These are phyloP conservation scores for Otis tarda DNA, from an alignment of 2,113 vertebrate species.

Conservation along the genomic window DNA sequence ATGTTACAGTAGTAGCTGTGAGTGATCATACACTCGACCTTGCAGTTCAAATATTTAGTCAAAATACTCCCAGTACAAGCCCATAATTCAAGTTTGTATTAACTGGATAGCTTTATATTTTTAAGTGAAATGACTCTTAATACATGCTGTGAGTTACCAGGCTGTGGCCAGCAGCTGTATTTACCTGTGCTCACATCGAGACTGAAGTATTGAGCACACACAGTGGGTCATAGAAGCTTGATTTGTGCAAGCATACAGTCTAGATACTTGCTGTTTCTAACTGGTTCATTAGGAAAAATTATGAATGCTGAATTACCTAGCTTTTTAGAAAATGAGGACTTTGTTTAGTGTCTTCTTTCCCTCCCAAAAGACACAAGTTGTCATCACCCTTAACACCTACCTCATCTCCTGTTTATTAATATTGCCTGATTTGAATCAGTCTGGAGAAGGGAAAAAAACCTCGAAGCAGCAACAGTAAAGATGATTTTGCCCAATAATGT, in stretches of 20 bases:
- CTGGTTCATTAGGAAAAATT: background rate
- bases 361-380: background rate
- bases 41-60: background rate
- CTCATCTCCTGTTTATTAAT: background rate
- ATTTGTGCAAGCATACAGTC: accelerated
- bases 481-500: background rate
- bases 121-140: background rate
- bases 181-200: background rate
- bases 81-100: too few relatives aligned
- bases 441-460: background rate
- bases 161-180: background rate
- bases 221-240: accelerated
- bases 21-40: background rate
- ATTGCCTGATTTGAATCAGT: background rate
- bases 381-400: background rate
- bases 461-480: background rate
- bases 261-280: background rate
- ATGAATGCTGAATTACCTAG: background rate
- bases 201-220: accelerated
- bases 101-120: accelerated
- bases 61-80: background rate
- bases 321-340: background rate
- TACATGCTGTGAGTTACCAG: background rate
- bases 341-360: background rate
- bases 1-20: background rate